phyloP scores from a whole-genome alignment of 1,140 invertebrate genomes.

The Arion vulgaris region DNA sequence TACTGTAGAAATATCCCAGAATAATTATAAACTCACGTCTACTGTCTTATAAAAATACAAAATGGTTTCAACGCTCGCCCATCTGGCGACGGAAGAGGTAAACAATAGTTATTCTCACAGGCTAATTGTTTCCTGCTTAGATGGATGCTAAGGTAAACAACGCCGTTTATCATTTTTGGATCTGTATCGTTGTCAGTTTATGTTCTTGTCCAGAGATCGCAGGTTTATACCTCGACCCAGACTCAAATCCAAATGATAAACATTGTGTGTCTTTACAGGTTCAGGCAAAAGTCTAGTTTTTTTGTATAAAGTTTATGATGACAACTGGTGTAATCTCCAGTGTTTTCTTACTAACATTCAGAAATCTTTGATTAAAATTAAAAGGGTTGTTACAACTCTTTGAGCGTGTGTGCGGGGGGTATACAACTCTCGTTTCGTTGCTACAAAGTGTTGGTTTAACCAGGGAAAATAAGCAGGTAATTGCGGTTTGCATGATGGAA shows the following conservation, averaged over 20 bases:
- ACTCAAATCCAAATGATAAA: slow-evolving; percentile 21
- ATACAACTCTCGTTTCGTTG: too few species aligned
- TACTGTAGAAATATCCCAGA: slow-evolving; percentile 4
- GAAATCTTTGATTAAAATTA: slow-evolving; percentile 4
- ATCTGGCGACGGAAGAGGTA: slow-evolving; percentile 18
- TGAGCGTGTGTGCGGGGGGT: not conserved
- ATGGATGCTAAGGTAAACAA: slow-evolving; percentile 27
- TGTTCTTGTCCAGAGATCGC: slow-evolving; percentile 6
- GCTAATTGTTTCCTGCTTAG: slow-evolving; percentile 34
- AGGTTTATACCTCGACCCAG: not conserved
- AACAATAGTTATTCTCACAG: slow-evolving; percentile 29
- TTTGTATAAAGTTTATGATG: not conserved
- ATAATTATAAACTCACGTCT: slow-evolving; percentile 12
- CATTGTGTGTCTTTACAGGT: not conserved
- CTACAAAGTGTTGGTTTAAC: too few species aligned
- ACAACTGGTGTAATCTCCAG: not conserved
- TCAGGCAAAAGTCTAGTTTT: not conserved
- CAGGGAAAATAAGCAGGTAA: too few species aligned
- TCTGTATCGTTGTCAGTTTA: slow-evolving; percentile 34
- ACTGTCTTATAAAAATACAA: slow-evolving; percentile 27
- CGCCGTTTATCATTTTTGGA: slow-evolving; percentile 39
- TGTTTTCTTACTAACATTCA: not conserved
- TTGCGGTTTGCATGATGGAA: too few species aligned
- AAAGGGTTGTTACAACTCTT: not conserved
- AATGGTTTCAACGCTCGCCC: slow-evolving; percentile 23